Base-by-base conservation (phyloP, 2,888 invertebrate genomes). In the Tenthredo scrophulariae region DNA sequence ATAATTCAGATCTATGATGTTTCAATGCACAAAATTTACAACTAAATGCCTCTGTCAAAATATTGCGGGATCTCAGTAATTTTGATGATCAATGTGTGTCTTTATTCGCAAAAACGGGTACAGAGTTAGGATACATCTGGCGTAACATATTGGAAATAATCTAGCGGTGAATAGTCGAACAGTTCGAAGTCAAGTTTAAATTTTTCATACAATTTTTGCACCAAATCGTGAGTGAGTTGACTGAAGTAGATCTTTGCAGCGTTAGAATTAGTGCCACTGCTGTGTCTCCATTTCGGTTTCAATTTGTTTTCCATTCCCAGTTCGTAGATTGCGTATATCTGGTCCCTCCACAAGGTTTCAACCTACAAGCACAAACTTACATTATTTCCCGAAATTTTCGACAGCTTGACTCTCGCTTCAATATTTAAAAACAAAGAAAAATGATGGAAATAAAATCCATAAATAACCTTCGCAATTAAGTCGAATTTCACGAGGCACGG, bases 401-500 rank as follows among this genome's bases (percentile, higher is more conserved):
- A 33, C 18, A 33, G 15, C 67, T 43, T 43, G 13, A 1, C 62
- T 26, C 26, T 62, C 13, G 10, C 26, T 62, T 10, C 22, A 0
- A 62, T 50, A 50, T 18, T 46, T 46, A 6, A 6, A 6, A 50
- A 50, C 18, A 18, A 18, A 50, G 50, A 18, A 37, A 18, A 1
- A 18, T 2, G n/a, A 29, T 74, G 26, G 1, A 77, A 54, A 50
- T 29, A 22, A 29, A 50, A 18, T n/a, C 13, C 13, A 6, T n/a
- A 18, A 79, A 74, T 86, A 86, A 91, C 91, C 90, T 95, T 95
- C 0, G 94, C 95, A 13, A 95, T 92, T 75, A 95, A 91, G 87
- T 95, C 94, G 87, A 95, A 95, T 37, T 94, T 90, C 1, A 96
- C 91, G 9, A 93, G 89, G 88, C 96, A 96, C 0, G 95, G 95